Evolutionary conservation across 2,113 vertebrate genomes (phyloP).

Genomic region (Gnathonemus echidnorhynchus): DNA sequence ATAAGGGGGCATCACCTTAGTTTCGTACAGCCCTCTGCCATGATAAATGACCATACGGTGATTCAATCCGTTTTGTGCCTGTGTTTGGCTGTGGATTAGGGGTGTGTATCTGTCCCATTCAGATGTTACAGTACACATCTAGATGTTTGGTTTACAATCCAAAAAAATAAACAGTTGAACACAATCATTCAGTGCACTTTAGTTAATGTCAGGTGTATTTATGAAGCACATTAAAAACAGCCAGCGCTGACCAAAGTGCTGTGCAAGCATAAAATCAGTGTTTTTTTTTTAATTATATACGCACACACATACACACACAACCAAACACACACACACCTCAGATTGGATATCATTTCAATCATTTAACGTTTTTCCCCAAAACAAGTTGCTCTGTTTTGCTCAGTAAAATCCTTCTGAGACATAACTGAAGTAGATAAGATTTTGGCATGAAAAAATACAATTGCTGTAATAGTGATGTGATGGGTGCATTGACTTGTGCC

Average conservation of each 20-base stretch:
- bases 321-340: neutral
- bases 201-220: too few relatives aligned
- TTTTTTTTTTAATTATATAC: neutral
- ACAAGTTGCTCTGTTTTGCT: neutral
- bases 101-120: neutral
- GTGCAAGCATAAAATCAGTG: too few relatives aligned
- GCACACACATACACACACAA: neutral
- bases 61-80: neutral
- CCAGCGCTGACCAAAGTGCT: too few relatives aligned
- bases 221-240: too few relatives aligned
- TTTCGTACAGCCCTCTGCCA: neutral
- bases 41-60: neutral
- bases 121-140: neutral
- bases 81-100: neutral
- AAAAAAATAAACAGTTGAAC: neutral
- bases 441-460: neutral
- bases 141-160: neutral
- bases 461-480: neutral
- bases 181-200: neutral
- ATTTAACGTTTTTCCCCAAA: neutral
- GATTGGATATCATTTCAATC: neutral
- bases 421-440: neutral
- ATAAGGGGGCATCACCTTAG: neutral
- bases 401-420: neutral
- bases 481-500: neutral